Evolutionary conservation across 2,797 vertebrate genomes (phyloP), one percentile per base, ranked within the genome.

Genomic region (Trematomus bernacchii): DNA sequence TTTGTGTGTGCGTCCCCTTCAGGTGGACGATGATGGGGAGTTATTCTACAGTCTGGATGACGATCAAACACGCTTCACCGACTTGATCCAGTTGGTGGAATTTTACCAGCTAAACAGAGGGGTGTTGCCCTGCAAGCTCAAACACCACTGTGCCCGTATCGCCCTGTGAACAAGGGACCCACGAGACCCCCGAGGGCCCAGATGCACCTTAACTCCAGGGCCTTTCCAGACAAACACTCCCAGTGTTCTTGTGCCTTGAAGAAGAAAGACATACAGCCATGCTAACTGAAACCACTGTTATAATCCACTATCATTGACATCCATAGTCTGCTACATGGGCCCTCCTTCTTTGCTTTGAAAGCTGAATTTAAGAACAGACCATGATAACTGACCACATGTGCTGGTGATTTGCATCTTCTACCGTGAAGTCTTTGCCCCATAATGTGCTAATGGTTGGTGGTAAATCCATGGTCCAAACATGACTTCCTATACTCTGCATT

Each of bases 71-170:
- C 96, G 95, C 76, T 99, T 99, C 92, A 96, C 95, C 40, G 97
- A 99, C 95, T 96, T 99, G 86, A 97, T 98, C 85, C 98, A 99
- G 92, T 92, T 99, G 85, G 98, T 99, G 92, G 97, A 99, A 88
- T 99, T 99, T 89, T 97, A 99, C 91, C 98, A 98, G 79, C 95
- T 99, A 72, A 99, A 99, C 94, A 96, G 96, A 76, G 97, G 97
- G 11, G 94, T 97, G 65, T 94, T 99, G 86, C 98, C 98, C 85
- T 98, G 96, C 94, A 98, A 96, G 87, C 96, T 99, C 83, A 99
- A 97, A 92, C 97, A 99, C 93, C 97, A 97, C 86, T 99, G 98
- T 86, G 90, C 96, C 82, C 93, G 92, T 84, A 95, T 97, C 90
- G 89, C 95, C 89, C 93, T 99, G 92, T 99, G 96, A 96, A 87